Evolutionary conservation across 2,888 invertebrate species (phyloP).

Genomic region (Anaspis maculata): DNA sequence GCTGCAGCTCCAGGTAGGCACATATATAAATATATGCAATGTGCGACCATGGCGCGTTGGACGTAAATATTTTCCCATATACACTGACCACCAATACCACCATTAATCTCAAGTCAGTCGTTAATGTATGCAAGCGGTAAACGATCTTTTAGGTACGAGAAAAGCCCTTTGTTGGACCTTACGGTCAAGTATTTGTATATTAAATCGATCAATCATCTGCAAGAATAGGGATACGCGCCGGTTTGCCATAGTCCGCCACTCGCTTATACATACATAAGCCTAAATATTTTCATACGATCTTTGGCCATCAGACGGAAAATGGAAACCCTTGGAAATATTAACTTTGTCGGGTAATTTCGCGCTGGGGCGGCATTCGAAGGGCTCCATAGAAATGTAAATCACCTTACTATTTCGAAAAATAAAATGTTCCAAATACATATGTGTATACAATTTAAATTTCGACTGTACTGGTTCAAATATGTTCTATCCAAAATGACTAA

Average conservation of each 20-base stretch:
- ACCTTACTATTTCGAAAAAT: too few relatives aligned
- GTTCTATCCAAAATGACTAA: too few relatives aligned
- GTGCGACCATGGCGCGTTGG: too few relatives aligned
- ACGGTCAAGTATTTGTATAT: conserved; percentile 46
- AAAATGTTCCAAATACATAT: too few relatives aligned
- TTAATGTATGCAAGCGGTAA: conserved; percentile 44
- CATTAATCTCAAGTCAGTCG: conserved; percentile 42
- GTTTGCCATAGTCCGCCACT: conserved; percentile 19
- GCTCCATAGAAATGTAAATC: conserved; percentile 13
- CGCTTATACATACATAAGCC: conserved; percentile 19
- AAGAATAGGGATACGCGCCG: conserved; percentile 35
- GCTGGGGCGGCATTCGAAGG: conserved; percentile 8
- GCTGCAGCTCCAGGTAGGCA: too few relatives aligned
- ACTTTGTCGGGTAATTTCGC: conserved; percentile 12
- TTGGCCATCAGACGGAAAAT: conserved; percentile 12
- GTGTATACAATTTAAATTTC: too few relatives aligned
- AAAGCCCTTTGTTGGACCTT: conserved; percentile 42
- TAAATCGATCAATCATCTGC: conserved; percentile 45
- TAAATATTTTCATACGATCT: conserved; percentile 20
- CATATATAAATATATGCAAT: too few relatives aligned
- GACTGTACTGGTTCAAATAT: too few relatives aligned
- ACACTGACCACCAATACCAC: conserved; percentile 33
- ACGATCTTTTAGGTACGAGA: conserved; percentile 42
- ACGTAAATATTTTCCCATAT: conserved; percentile 32
- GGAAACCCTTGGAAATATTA: conserved; percentile 14